Base-by-base conservation (phyloP, 2,113 vertebrate genomes). In the Perca flavescens region DNA sequence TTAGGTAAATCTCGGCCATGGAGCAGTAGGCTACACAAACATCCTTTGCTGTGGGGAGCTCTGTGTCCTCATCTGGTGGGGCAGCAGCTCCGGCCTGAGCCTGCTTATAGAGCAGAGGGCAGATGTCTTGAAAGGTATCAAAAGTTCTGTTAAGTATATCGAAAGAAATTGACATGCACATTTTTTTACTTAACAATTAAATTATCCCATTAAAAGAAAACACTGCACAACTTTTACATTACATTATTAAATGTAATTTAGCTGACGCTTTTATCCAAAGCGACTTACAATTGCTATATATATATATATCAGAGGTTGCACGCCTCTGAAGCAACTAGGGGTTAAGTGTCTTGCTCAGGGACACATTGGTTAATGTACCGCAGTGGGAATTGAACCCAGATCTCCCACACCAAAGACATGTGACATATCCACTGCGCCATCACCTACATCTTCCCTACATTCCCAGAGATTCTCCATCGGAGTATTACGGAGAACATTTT, bases 1-100 rank as follows among this genome's bases (percentile, higher is more conserved):
- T 95, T 49, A 97, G 91, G 87, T 95, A 96, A 87, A 97, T 95
- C 92, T 97, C 96, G 7, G 96, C 95, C 0, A 96, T 84, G 22
- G 96, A 96, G 80, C 96, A 97, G 92, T 95, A 96, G 70, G 95
- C 96, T 64, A 92, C 87, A 57, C 94, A 94, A 47, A 96, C 89
- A 25, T 97, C 96, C 80, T 95, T 95, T 1, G 50, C 66, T 62
- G 93, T 94, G 28, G 90, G 91, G 6, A 85, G 75, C 12, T 92
- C 84, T 3, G 74, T 12, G 65, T 92, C 82, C 1, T 89, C 80
- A 36, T 87, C 86, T 36, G 89, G 46, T 3, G 57, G 78, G 6
- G 90, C 91, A 17, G 93, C 89, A 76, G 93, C 94, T 66, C 71
- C 89, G 3, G 86, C 76, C 50, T 83, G 73, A 79, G 79, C 85